Percentiles rank a stretch among this genome's conserved stretches.
Evolutionary conservation across 2,888 invertebrate genomes (phyloP).

Genomic region (Hyposoter dolosus): DNA sequence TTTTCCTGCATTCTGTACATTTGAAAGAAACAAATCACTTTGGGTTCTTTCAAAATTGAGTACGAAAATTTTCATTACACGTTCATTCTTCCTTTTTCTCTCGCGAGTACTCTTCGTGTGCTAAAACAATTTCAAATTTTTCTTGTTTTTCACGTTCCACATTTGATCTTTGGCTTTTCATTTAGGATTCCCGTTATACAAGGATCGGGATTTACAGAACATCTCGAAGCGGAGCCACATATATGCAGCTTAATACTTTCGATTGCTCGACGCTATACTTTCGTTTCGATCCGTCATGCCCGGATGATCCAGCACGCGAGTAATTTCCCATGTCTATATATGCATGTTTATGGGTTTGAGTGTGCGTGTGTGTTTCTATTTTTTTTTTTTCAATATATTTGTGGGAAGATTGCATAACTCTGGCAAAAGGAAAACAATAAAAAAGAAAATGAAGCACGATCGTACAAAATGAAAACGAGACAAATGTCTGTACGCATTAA

Average conservation of each 20-base stretch:
- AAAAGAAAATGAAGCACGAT: conserved; percentile 25
- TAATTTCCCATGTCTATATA: conserved; percentile 11
- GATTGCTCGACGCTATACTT: conserved; percentile 54
- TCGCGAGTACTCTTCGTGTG: background rate
- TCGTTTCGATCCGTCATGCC: conserved; percentile 63
- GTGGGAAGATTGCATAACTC: conserved; percentile 44
- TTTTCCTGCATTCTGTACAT: background rate
- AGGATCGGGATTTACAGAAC: conserved; percentile 45
- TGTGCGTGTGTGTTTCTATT: background rate
- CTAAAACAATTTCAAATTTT: background rate
- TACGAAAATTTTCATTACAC: background rate
- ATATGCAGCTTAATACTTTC: conserved; percentile 49
- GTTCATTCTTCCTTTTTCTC: background rate
- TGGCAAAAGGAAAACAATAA: conserved; percentile 25
- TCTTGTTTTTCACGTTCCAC: background rate
- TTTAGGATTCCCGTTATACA: conserved; percentile 29
- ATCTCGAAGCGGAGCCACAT: conserved; percentile 21
- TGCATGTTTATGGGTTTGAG: background rate
- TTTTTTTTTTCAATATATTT: background rate
- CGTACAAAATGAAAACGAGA: conserved; percentile 19
- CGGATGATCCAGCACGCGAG: conserved; percentile 56
- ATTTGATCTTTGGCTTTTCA: background rate
- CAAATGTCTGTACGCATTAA: conserved; percentile 14
- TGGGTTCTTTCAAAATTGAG: background rate
- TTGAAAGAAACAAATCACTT: background rate